These are phyloP conservation scores for Drosophila ogumai DNA, from an alignment of 1,140 invertebrate genomes.

Conservation along the genomic window DNA sequence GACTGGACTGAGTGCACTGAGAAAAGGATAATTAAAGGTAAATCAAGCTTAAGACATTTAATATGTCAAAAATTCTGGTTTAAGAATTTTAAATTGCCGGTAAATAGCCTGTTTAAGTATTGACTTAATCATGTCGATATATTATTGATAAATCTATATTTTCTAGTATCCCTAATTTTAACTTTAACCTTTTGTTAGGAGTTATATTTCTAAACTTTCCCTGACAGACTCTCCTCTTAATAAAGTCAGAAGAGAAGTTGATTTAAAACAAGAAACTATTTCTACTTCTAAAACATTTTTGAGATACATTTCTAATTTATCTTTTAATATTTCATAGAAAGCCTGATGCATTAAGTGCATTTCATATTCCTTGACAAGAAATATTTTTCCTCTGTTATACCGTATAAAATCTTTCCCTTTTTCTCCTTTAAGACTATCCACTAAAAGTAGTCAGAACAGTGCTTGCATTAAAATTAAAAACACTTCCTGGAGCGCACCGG, in stretches of 20 bases:
- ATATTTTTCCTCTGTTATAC: background rate
- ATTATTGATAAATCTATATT: no score
- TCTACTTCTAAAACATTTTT: background rate
- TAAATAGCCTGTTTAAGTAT: background rate
- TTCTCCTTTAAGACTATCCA: constrained; percentile 12
- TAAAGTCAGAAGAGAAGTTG: no score
- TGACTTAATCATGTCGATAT: background rate
- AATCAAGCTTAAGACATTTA: background rate
- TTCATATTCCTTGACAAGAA: background rate
- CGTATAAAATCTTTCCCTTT: background rate
- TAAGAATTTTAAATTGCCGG: background rate
- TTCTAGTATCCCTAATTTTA: no score
- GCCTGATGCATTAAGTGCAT: background rate
- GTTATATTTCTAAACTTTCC: background rate
- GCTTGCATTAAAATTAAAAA: constrained; percentile 79
- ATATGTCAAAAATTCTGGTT: background rate
- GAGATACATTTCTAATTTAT: no score
- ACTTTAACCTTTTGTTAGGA: no score
- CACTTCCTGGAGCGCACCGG: constrained; percentile 66
- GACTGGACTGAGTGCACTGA: constrained; percentile 3
- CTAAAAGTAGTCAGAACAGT: constrained; percentile 27
- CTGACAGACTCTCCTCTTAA: background rate
- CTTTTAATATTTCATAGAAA: background rate
- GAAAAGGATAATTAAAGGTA: background rate
- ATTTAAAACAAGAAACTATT: background rate